Conservation (phyloP, 2,797 vertebrate genomes). For the Neosalanx taihuensis region DNA sequence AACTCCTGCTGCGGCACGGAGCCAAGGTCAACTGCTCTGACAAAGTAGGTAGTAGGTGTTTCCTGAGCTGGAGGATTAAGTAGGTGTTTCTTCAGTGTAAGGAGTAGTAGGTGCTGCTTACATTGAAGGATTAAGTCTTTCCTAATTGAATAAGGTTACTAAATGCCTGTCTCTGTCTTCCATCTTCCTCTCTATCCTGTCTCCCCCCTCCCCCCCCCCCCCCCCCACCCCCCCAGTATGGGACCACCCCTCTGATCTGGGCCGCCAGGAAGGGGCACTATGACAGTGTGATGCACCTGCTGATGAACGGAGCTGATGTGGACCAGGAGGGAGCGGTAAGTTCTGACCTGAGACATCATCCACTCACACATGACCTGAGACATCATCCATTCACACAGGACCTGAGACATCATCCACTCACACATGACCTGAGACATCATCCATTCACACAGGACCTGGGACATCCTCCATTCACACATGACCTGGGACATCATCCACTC, state of each 20-base stretch:
- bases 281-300: constrained; percentile 88
- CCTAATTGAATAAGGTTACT: too few relatives aligned
- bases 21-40: constrained; percentile 99
- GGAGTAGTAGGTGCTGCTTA: too few relatives aligned
- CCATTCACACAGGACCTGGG: too few relatives aligned
- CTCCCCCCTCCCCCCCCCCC: not conserved
- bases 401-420: too few relatives aligned
- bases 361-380: not conserved
- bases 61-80: not conserved
- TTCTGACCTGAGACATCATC: constrained; percentile 20
- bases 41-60: constrained; percentile 77
- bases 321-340: constrained; percentile 97
- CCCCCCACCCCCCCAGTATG: constrained; percentile 76
- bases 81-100: too few relatives aligned
- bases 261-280: constrained; percentile 92
- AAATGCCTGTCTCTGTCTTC: not conserved
- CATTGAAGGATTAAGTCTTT: too few relatives aligned
- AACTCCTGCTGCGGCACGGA: constrained; percentile 86
- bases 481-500: not conserved
- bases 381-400: too few relatives aligned
- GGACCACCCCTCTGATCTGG: constrained; percentile 96
- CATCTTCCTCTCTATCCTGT: not conserved
- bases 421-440: too few relatives aligned
- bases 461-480: not conserved
- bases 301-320: constrained; percentile 92